phyloP scores from a whole-genome alignment of 2,797 vertebrate genomes.

The Acipenser transmontanus region DNA sequence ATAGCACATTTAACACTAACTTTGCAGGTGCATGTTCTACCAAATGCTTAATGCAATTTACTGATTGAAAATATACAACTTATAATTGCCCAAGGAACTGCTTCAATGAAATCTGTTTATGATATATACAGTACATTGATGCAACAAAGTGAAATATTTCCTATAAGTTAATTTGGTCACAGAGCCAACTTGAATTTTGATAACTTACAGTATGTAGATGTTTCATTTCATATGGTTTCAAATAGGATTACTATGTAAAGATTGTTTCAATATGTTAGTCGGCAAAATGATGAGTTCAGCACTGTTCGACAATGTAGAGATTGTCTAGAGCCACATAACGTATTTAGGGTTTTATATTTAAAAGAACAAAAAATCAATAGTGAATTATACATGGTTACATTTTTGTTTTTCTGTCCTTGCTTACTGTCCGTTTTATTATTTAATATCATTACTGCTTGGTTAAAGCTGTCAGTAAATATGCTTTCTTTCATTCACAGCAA shows the following conservation, averaged over 20 bases:
- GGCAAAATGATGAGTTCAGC: constrained; percentile 4
- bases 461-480: no score
- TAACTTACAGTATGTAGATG: neutral
- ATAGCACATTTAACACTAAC: no score
- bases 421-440: neutral
- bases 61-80: neutral
- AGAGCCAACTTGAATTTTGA: neutral
- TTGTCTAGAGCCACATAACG: constrained; percentile 2
- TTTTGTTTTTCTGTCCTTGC: no score
- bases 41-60: neutral
- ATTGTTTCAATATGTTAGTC: neutral
- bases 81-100: neutral
- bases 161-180: neutral
- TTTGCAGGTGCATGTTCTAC: no score
- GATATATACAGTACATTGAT: neutral
- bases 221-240: constrained; percentile 1
- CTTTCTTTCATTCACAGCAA: no score
- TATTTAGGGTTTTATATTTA: constrained; percentile 6
- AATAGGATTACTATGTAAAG: neutral
- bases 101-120: neutral
- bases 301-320: neutral
- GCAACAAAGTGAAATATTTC: neutral
- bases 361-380: constrained; percentile 1
- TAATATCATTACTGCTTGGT: neutral
- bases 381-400: neutral